phyloP scores from a whole-genome alignment of 1,140 invertebrate genomes.

The Eupristina koningsbergeri region DNA sequence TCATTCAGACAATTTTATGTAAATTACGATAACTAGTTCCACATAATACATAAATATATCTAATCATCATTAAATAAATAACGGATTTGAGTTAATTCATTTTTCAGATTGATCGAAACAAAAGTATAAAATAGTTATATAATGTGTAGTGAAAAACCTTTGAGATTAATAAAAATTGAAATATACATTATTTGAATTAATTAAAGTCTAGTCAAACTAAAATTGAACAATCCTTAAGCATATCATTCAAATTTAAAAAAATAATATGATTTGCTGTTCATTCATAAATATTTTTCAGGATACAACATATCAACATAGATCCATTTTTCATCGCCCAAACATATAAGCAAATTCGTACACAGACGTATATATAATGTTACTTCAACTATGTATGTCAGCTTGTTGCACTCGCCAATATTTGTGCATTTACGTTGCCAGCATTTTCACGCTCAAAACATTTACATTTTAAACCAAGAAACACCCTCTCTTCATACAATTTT shows the following conservation, averaged over 20 bases:
- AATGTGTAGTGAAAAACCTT: background rate
- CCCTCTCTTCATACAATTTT: background rate
- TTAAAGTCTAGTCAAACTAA: background rate
- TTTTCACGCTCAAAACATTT: background rate
- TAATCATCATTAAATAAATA: too few species aligned
- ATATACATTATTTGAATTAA: slow-evolving; percentile 12
- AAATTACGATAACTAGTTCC: too few species aligned
- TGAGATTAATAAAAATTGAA: background rate
- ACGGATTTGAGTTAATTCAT: too few species aligned
- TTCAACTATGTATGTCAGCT: background rate
- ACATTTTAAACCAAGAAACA: background rate
- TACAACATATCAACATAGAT: background rate
- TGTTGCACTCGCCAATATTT: slow-evolving; percentile 42
- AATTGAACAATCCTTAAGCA: background rate
- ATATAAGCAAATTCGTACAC: background rate
- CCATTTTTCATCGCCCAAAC: background rate
- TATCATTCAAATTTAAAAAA: background rate
- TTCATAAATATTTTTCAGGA: background rate
- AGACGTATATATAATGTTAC: background rate
- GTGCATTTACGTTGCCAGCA: slow-evolving; percentile 15
- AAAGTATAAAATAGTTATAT: background rate
- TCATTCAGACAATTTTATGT: too few species aligned
- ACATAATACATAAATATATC: too few species aligned
- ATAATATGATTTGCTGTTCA: background rate
- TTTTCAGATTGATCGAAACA: too few species aligned